phyloP scores from a whole-genome alignment of 2,888 invertebrate genomes.

The Pristionchus entomophagus region DNA sequence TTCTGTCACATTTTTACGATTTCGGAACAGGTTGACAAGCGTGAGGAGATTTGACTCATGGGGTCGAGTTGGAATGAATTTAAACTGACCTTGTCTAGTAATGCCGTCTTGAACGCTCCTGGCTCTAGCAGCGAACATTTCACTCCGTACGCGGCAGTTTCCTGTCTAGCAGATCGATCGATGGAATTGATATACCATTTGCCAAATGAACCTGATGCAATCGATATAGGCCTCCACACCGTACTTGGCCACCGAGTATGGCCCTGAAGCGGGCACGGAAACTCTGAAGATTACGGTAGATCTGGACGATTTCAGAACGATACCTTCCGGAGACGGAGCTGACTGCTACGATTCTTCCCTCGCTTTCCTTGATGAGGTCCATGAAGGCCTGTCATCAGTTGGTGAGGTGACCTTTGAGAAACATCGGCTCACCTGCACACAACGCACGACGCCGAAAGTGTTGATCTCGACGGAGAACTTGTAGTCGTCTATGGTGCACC shows the following conservation, averaged over 20 bases:
- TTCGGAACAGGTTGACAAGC: too few relatives aligned
- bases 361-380: slow-evolving; percentile 63
- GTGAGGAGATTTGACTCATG: too few relatives aligned
- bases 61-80: too few relatives aligned
- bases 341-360: slow-evolving; percentile 77
- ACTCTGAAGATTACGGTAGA: slow-evolving; percentile 51
- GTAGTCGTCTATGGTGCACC: slow-evolving; percentile 87
- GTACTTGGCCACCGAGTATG: slow-evolving; percentile 58
- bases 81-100: slow-evolving; percentile 12
- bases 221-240: slow-evolving; percentile 62
- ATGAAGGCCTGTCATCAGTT: slow-evolving; percentile 63
- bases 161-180: slow-evolving; percentile 8
- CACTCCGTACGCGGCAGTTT: background rate
- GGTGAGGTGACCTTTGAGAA: background rate
- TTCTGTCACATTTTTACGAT: too few relatives aligned
- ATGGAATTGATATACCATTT: too few relatives aligned
- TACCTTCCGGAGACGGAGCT: slow-evolving; percentile 76
- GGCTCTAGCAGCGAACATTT: slow-evolving; percentile 43
- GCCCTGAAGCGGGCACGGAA: slow-evolving; percentile 42
- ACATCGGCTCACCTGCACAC: slow-evolving; percentile 59
- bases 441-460: slow-evolving; percentile 82
- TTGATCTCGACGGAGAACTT: slow-evolving; percentile 83
- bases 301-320: background rate
- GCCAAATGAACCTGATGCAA: slow-evolving; percentile 51
- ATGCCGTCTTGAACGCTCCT: slow-evolving; percentile 40